A percentile compares a stretch with the other conserved stretches of the same genome.
Conservation (phyloP, 2,113 vertebrate genomes). For the Stigmatopora nigra region DNA sequence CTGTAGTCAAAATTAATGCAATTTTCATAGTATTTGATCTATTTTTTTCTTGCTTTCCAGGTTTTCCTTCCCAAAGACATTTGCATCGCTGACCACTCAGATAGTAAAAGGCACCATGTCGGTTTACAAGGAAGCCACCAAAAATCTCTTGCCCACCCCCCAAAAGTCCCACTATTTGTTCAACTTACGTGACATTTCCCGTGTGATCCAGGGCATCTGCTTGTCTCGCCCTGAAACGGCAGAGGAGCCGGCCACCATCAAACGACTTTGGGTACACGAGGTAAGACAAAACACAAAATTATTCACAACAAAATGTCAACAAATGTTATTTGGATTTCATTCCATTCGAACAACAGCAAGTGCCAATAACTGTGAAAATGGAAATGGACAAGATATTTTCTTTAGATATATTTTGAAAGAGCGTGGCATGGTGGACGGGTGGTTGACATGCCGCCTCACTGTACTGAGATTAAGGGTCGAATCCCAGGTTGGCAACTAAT, state of each 20-base stretch:
- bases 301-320: no score
- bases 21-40: neutral
- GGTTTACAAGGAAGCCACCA: constrained; percentile 81
- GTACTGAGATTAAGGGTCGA: no score
- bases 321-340: no score
- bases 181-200: constrained; percentile 85
- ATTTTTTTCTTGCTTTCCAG: constrained; percentile 50
- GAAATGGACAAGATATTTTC: no score
- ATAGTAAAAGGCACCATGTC: constrained; percentile 76
- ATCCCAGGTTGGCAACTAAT: no score
- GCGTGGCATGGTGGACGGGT: no score
- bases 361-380: no score
- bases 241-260: constrained; percentile 68
- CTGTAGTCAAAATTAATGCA: neutral
- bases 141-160: constrained; percentile 82
- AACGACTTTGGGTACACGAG: constrained; percentile 91
- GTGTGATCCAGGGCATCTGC: constrained; percentile 87
- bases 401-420: no score
- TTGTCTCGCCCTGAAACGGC: constrained; percentile 80
- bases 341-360: no score
- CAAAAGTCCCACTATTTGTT: constrained; percentile 89
- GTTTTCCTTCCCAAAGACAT: constrained; percentile 74
- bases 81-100: constrained; percentile 71
- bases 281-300: constrained; percentile 48
- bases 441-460: no score